These are phyloP conservation scores for Acanthacorydalis orientalis DNA, from an alignment of 2,888 invertebrate species.

Conservation along the genomic window DNA sequence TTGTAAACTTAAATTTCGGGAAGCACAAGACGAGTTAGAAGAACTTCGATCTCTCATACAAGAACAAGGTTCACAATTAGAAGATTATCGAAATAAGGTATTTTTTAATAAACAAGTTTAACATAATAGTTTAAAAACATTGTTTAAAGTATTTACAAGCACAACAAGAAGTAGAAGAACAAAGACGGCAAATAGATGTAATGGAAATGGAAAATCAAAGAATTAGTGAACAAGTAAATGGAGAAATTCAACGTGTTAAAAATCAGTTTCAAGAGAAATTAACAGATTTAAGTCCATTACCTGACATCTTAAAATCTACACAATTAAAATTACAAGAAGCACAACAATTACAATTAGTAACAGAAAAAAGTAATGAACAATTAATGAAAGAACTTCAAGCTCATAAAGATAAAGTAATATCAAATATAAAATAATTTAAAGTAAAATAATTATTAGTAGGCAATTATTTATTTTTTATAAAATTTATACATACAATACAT, in stretches of 20 bases:
- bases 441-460: too few species aligned
- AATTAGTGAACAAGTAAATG: slow-evolving; percentile 51
- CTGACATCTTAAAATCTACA: slow-evolving; percentile 49
- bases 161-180: slow-evolving; percentile 53
- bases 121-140: background rate
- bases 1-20: slow-evolving; percentile 33
- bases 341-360: slow-evolving; percentile 45
- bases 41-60: slow-evolving; percentile 38
- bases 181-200: slow-evolving; percentile 46
- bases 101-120: background rate
- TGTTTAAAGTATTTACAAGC: slow-evolving; percentile 37
- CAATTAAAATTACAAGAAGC: slow-evolving; percentile 49
- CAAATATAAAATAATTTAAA: background rate
- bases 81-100: slow-evolving; percentile 52
- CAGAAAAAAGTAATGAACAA: slow-evolving; percentile 49
- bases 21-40: slow-evolving; percentile 42
- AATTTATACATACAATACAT: too few species aligned
- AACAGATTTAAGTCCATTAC: slow-evolving; percentile 48
- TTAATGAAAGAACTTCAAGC: slow-evolving; percentile 44
- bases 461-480: too few species aligned
- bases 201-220: slow-evolving; percentile 56
- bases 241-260: slow-evolving; percentile 54
- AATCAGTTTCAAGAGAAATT: slow-evolving; percentile 55
- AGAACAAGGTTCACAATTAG: slow-evolving; percentile 47
- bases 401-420: slow-evolving; percentile 38